phyloP scores from a whole-genome alignment of 2,888 invertebrate genomes.

The Caenorhabditis sinica region DNA sequence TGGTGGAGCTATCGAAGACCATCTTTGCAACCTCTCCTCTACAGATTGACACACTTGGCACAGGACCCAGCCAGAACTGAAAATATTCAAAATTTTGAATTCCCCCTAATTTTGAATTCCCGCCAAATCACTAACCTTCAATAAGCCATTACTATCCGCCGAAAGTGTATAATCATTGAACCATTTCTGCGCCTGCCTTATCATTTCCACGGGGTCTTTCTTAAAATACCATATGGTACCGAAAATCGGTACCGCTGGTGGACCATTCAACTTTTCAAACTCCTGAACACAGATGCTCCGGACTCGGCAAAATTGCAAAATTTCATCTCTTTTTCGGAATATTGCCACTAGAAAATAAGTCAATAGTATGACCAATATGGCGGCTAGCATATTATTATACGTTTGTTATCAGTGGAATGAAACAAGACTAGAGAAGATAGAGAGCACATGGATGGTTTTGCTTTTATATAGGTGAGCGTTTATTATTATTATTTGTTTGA shows the following conservation, averaged over 20 bases:
- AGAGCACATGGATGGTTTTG: background rate
- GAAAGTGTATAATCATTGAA: constrained; percentile 17
- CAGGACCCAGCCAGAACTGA: constrained; percentile 73
- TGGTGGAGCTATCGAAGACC: constrained; percentile 80
- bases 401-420: background rate
- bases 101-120: background rate
- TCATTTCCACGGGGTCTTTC: constrained; percentile 37
- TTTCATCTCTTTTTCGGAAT: constrained; percentile 2
- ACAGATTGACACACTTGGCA: constrained; percentile 66
- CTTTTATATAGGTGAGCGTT: constrained; percentile 11
- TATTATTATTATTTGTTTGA: constrained; percentile 16
- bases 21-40: constrained; percentile 67
- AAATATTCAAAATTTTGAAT: background rate
- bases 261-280: constrained; percentile 38
- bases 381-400: constrained; percentile 19
- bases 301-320: constrained; percentile 26
- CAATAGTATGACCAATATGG: constrained; percentile 3
- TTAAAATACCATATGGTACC: constrained; percentile 52
- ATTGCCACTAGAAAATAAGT: constrained; percentile 5
- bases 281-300: constrained; percentile 34
- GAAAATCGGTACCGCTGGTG: constrained; percentile 51
- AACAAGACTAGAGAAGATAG: constrained; percentile 2
- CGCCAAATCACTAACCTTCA: constrained; percentile 9
- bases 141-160: constrained; percentile 23
- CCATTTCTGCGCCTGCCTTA: constrained; percentile 10